Evolutionary conservation across 1,140 invertebrate species (phyloP).

Genomic region (Zaprionus davidi): DNA sequence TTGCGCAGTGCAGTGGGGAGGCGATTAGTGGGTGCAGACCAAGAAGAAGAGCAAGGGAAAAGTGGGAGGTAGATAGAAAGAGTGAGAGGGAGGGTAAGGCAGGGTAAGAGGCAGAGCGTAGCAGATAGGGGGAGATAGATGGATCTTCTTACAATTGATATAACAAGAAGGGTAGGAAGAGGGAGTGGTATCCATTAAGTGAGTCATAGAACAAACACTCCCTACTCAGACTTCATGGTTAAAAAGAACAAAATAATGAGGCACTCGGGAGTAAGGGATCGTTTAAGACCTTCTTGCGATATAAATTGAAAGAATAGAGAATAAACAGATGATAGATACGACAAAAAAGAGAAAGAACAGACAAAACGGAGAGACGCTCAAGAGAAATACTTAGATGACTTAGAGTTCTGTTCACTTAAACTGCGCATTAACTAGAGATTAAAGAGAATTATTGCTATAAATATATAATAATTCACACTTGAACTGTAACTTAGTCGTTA

Average conservation of each 20-base stretch:
- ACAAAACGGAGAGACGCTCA: not conserved
- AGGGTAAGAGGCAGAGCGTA: not conserved
- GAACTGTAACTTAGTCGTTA: not conserved
- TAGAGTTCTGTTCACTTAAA: not conserved
- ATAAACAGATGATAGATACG: not conserved
- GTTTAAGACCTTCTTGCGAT: no score
- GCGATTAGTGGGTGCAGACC: not conserved
- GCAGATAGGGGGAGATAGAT: not conserved
- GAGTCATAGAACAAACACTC: slow-evolving; percentile 1
- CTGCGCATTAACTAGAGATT: not conserved
- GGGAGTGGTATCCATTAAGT: not conserved
- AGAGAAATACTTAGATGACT: not conserved
- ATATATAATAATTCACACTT: not conserved
- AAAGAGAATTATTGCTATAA: not conserved
- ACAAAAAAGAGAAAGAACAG: not conserved
- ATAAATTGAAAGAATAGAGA: not conserved
- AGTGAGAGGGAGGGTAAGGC: not conserved
- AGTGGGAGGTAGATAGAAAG: not conserved
- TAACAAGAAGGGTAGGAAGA: not conserved
- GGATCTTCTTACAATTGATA: not conserved
- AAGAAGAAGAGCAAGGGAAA: not conserved
- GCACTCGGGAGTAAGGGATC: not conserved
- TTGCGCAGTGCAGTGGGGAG: not conserved
- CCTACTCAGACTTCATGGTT: not conserved
- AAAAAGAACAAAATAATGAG: not conserved